phyloP scores from a whole-genome alignment of 2,888 invertebrate species.

The Cantharis rufa region DNA sequence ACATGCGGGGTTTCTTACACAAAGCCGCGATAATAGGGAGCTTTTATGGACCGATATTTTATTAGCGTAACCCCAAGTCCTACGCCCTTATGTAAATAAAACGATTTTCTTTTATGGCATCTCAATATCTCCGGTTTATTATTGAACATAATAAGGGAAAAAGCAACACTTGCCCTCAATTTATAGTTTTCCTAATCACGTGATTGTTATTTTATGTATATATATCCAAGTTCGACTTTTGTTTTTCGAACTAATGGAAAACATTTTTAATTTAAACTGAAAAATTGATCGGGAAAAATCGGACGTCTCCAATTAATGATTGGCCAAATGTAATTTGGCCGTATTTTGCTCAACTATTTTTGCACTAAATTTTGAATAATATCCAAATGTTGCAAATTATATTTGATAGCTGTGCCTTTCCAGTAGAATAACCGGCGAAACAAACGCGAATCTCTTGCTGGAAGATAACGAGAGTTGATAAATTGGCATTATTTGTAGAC shows the following conservation, averaged over 20 bases:
- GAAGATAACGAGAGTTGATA: conserved; percentile 42
- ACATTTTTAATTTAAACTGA: neutral
- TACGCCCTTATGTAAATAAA: conserved; percentile 49
- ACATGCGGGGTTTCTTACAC: conserved; percentile 37
- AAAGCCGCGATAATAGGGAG: conserved; percentile 43
- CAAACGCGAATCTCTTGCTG: conserved; percentile 19
- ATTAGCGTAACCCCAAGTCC: conserved; percentile 32
- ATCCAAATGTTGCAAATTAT: neutral
- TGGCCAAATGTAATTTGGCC: no score
- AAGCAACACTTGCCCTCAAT: neutral
- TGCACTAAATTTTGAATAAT: no score
- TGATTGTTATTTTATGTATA: neutral
- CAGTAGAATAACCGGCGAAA: conserved; percentile 25
- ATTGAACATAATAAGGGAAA: conserved; percentile 6
- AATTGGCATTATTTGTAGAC: conserved; percentile 52
- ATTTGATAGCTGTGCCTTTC: conserved; percentile 14
- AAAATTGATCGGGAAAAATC: no score
- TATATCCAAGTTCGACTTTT: neutral
- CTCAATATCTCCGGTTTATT: conserved; percentile 32
- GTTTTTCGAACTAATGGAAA: neutral
- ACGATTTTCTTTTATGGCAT: conserved; percentile 51
- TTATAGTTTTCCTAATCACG: neutral
- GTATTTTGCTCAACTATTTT: no score
- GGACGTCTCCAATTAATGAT: no score
- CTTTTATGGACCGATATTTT: conserved; percentile 35